These are phyloP conservation scores for Nylanderia fulva DNA, from an alignment of 1,140 invertebrate genomes.

Conservation along the genomic window DNA sequence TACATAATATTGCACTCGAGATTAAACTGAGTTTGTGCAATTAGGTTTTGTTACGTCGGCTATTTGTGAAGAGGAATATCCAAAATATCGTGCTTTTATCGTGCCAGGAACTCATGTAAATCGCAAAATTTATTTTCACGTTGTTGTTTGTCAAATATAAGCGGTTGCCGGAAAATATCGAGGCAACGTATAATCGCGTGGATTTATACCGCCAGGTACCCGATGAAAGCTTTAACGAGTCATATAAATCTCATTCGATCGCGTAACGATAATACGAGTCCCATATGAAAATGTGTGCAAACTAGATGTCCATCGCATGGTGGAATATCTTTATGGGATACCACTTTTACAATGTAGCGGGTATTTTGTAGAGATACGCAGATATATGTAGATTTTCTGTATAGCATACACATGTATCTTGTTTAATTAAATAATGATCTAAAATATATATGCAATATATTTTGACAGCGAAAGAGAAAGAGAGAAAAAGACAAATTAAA, in stretches of 20 bases:
- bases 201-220: background rate
- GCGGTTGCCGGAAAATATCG: conserved; percentile 14
- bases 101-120: conserved; percentile 13
- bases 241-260: conserved; percentile 33
- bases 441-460: background rate
- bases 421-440: background rate
- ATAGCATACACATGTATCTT: background rate
- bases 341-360: conserved; percentile 1
- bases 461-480: background rate
- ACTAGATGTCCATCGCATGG: conserved; percentile 17
- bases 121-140: conserved; percentile 34
- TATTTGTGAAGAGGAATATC: conserved; percentile 5
- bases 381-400: conserved; percentile 14
- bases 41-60: conserved; percentile 36
- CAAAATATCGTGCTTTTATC: conserved; percentile 42
- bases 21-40: conserved; percentile 40
- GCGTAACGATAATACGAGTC: conserved; percentile 4
- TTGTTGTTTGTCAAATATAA: conserved; percentile 37
- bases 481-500: background rate
- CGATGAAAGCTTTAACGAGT: conserved; percentile 24
- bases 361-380: conserved; percentile 16
- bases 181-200: background rate
- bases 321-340: background rate
- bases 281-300: conserved; percentile 35
- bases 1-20: conserved; percentile 27